A percentile compares a stretch with the other conserved stretches of the same genome.
These are phyloP conservation scores for Drosophila kokeensis DNA, from an alignment of 2,888 invertebrate genomes.

Conservation along the genomic window DNA sequence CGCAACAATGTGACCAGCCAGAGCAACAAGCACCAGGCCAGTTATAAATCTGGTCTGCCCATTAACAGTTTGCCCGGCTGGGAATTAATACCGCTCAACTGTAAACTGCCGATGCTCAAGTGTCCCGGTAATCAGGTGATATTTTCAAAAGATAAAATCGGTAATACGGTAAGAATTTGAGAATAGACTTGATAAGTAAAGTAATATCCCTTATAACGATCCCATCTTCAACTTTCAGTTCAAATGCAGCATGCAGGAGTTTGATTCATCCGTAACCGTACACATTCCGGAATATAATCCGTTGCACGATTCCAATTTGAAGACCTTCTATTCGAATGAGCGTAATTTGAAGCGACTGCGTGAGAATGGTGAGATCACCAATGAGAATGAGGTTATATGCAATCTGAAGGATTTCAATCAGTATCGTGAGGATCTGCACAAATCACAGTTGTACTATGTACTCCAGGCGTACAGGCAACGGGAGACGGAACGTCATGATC, in stretches of 20 bases:
- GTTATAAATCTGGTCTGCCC: conserved; percentile 78
- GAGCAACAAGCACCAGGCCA: conserved; percentile 66
- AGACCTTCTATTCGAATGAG: conserved; percentile 86
- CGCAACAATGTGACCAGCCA: conserved; percentile 64
- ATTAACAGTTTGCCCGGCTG: conserved; percentile 84
- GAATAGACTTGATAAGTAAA: not conserved
- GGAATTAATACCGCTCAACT: conserved; percentile 82
- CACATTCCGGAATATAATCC: conserved; percentile 86
- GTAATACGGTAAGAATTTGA: conserved; percentile 73
- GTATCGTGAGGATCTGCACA: conserved; percentile 87
- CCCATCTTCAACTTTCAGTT: conserved; percentile 53
- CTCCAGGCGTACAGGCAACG: conserved; percentile 82
- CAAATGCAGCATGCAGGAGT: conserved; percentile 76
- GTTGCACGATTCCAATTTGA: conserved; percentile 87
- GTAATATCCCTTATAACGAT: not conserved
- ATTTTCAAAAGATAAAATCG: conserved; percentile 84
- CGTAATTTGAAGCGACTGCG: conserved; percentile 85
- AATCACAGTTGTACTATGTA: conserved; percentile 86
- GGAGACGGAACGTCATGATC: conserved; percentile 79
- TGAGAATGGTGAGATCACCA: conserved; percentile 87
- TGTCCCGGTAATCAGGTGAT: conserved; percentile 84
- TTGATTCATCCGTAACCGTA: conserved; percentile 76
- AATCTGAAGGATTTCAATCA: conserved; percentile 88
- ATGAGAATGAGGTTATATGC: conserved; percentile 88
- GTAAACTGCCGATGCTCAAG: conserved; percentile 84